Conservation (phyloP, 2,113 vertebrate genomes). For the Pluvialis apricaria region DNA sequence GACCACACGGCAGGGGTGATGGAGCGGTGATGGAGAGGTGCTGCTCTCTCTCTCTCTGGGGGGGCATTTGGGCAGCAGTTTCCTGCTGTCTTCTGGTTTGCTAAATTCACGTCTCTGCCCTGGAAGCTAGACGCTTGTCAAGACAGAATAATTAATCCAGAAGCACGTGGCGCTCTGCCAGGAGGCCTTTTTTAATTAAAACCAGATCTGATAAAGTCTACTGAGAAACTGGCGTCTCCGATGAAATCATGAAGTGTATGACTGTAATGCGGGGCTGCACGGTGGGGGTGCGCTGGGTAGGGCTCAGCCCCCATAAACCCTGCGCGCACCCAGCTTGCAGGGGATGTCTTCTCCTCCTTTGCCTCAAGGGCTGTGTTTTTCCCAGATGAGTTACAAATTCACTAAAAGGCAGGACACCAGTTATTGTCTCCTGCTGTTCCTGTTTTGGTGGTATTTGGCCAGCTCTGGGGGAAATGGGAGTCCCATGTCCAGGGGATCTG, state of each 20-base stretch:
- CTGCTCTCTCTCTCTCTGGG: background rate
- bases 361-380: background rate
- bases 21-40: background rate
- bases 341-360: background rate
- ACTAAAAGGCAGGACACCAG: background rate
- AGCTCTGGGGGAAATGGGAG: background rate
- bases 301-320: background rate
- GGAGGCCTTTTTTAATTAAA: conserved; percentile 53
- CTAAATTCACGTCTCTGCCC: background rate
- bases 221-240: background rate
- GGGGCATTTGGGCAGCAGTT: background rate
- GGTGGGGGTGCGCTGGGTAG: background rate
- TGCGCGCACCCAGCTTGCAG: background rate
- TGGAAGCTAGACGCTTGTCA: background rate
- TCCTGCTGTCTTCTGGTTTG: background rate
- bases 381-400: background rate
- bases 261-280: accelerated
- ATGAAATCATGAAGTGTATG: background rate
- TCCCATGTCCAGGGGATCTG: accelerated
- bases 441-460: background rate
- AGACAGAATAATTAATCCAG: conserved; percentile 41
- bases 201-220: background rate
- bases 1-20: background rate
- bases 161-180: background rate
- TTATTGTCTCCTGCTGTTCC: background rate